phyloP scores from a whole-genome alignment of 2,797 vertebrate species.

The Bovichtus diacanthus region DNA sequence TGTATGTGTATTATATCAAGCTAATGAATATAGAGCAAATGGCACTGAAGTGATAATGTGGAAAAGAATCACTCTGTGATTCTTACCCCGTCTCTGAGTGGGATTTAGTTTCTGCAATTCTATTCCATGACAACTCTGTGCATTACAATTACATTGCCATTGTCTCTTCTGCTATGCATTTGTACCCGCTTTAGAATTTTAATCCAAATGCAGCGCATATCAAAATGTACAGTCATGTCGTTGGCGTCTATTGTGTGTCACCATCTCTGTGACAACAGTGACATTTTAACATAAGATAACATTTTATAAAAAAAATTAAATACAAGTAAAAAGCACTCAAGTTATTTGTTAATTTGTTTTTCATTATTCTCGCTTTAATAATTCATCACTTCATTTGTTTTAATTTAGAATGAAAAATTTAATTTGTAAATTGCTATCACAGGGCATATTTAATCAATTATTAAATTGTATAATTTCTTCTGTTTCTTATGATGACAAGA shows the following conservation, averaged over 20 bases:
- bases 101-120: conserved; percentile 52
- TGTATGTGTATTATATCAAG: conserved; percentile 46
- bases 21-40: conserved; percentile 74
- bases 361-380: not conserved
- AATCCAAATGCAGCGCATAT: not conserved
- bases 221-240: not conserved
- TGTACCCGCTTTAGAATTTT: not conserved
- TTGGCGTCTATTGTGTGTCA: not conserved
- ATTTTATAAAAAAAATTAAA: not conserved
- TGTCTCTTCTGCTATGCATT: conserved; percentile 8
- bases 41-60: conserved; percentile 68
- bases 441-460: not conserved
- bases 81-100: conserved; percentile 42
- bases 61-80: conserved; percentile 65
- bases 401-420: not conserved
- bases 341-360: not conserved
- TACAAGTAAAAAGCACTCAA: not conserved
- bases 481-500: not conserved
- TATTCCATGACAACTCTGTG: conserved; percentile 41
- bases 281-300: not conserved
- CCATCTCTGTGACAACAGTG: not conserved
- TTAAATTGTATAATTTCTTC: not conserved
- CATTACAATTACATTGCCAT: conserved; percentile 7
- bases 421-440: not conserved
- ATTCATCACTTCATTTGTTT: not conserved